Evolutionary conservation across 2,113 vertebrate species (phyloP), one percentile per base, ranked within the genome.

Genomic region (Mastomys natalensis): DNA sequence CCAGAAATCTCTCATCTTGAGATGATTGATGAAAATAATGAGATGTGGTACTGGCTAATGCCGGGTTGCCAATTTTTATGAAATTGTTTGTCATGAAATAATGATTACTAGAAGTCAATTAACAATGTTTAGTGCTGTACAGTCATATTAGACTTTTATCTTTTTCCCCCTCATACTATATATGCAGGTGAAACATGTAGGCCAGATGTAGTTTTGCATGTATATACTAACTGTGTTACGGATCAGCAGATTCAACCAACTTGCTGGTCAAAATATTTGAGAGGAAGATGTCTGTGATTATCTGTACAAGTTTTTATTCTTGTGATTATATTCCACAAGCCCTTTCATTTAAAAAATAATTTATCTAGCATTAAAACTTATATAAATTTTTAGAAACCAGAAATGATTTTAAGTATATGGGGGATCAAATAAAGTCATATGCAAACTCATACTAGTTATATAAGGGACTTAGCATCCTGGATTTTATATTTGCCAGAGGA

Each of bases 81-180:
- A 93, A 93, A 90, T 87, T 95, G 58, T 91, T 95, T 96, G 55
- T 90, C 74, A 93, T n/a, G 37, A 92, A 87, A 78, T 97, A 84
- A 92, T 93, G 68, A 90, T 87, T 87, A 43, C 48, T 55, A 95
- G 70, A 94, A 82, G 45, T 29, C 70, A 97, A 62, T 68, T 92
- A 90, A 95, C 19, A 89, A 40, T 84, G 26, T 19, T 78, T 94
- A 84, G 10, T 53, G 70, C 15, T 31, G 77, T 91, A 72, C 86
- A 84, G 70, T 96, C 34, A 66, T 12, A 21, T 29, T 90, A 78
- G n/a, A 51, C 51, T 87, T 64, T 91, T 60, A 31, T 37, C 15
- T 72, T 45, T n/a, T 40, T 34, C n/a, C 24, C 15, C 40, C 31
- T 80, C 13, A 73, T 95, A 91, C 16, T n/a, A 55, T 58, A 29